These are phyloP conservation scores for Chamaea fasciata DNA, from an alignment of 2,113 vertebrate species.

Conservation along the genomic window DNA sequence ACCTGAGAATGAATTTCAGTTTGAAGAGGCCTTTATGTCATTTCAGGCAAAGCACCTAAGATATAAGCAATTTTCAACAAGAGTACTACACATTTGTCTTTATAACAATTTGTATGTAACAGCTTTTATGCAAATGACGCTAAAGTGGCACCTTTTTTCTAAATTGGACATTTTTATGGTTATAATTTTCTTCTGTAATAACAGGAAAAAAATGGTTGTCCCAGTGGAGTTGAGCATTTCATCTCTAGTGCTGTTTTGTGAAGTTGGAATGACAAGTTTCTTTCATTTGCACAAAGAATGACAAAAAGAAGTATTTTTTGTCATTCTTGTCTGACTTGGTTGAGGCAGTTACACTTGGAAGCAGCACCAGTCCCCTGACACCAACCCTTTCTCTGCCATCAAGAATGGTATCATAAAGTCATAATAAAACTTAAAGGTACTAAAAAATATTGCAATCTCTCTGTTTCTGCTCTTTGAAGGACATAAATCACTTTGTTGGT, in stretches of 20 bases:
- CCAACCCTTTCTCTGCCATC: constrained; percentile 33
- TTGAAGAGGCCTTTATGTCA: constrained; percentile 80
- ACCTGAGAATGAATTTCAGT: constrained; percentile 83
- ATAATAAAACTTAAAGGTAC: constrained; percentile 17
- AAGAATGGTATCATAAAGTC: constrained; percentile 38
- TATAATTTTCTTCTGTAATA: constrained; percentile 95
- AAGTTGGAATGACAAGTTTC: constrained; percentile 98
- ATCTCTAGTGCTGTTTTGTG: constrained; percentile 84
- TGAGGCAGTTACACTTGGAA: constrained; percentile 58
- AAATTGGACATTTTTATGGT: constrained; percentile 94
- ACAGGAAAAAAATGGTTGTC: constrained; percentile 86
- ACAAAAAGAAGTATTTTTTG: constrained; percentile 75
- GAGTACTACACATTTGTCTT: constrained; percentile 89
- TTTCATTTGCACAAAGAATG: constrained; percentile 88
- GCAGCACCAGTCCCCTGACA: constrained; percentile 36
- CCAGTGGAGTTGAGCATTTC: constrained; percentile 88
- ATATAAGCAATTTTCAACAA: constrained; percentile 84
- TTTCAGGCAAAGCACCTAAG: constrained; percentile 75
- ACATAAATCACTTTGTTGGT: constrained; percentile 42
- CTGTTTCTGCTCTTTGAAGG: constrained; percentile 5
- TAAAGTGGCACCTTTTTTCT: constrained; percentile 86
- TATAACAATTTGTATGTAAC: constrained; percentile 92
- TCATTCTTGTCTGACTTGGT: constrained; percentile 54
- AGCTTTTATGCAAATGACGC: constrained; percentile 95
- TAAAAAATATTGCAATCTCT: constrained; percentile 1